These are phyloP conservation scores for Erebia aethiops DNA, from an alignment of 2,888 invertebrate genomes.

Conservation along the genomic window DNA sequence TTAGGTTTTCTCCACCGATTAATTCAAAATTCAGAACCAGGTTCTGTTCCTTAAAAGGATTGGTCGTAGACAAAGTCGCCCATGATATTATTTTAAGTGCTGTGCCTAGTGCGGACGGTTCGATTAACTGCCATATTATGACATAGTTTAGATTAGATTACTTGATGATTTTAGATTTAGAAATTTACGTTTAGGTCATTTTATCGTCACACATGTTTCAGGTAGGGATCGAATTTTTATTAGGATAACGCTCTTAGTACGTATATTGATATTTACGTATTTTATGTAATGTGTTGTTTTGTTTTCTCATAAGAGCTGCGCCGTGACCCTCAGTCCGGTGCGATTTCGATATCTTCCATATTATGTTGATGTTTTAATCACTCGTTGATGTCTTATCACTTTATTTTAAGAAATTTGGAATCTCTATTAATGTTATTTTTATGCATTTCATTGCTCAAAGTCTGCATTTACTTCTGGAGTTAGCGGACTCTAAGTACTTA, in stretches of 20 bases:
- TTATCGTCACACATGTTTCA: constrained; percentile 71
- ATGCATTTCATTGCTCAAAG: constrained; percentile 76
- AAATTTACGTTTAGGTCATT: constrained; percentile 70
- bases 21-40: constrained; percentile 72
- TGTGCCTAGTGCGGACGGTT: constrained; percentile 78
- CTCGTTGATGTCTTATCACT: constrained; percentile 76
- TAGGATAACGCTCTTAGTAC: constrained; percentile 62
- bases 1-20: constrained; percentile 76
- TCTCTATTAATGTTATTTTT: constrained; percentile 59
- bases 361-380: constrained; percentile 57
- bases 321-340: constrained; percentile 55
- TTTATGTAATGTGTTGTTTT: constrained; percentile 57
- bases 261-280: constrained; percentile 55
- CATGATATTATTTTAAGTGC: constrained; percentile 58
- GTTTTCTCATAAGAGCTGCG: constrained; percentile 47
- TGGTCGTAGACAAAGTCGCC: constrained; percentile 62
- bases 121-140: constrained; percentile 83
- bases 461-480: constrained; percentile 57
- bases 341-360: constrained; percentile 52
- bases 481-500: constrained; percentile 67
- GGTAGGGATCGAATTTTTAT: constrained; percentile 74
- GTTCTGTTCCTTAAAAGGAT: constrained; percentile 63
- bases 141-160: constrained; percentile 80
- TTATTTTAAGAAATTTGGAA: constrained; percentile 58
- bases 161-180: constrained; percentile 73